These are phyloP conservation scores for Metaphire vulgaris DNA, from an alignment of 1,140 invertebrate species.

Conservation along the genomic window DNA sequence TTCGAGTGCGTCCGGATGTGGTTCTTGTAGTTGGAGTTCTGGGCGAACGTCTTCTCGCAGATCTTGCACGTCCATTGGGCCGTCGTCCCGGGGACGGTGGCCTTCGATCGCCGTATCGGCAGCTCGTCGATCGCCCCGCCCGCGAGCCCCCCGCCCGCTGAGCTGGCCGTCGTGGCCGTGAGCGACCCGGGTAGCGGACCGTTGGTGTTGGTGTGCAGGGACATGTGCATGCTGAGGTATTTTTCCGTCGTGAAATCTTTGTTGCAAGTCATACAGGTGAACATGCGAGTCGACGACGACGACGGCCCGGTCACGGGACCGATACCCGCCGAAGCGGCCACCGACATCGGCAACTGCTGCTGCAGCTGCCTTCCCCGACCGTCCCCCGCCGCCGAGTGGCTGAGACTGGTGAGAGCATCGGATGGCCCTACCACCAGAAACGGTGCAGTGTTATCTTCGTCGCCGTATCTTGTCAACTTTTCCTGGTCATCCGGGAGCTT, in stretches of 20 bases:
- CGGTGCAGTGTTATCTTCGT: neutral
- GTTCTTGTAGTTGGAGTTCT: constrained; percentile 24
- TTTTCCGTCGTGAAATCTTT: constrained; percentile 19
- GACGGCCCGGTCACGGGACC: neutral
- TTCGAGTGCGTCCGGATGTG: constrained; percentile 21
- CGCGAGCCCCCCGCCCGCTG: neutral
- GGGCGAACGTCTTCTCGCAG: constrained; percentile 19
- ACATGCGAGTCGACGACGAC: neutral
- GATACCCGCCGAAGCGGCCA: neutral
- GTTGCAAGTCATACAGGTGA: neutral
- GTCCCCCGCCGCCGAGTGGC: no score
- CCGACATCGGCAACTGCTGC: neutral
- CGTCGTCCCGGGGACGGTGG: neutral
- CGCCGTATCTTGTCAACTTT: neutral
- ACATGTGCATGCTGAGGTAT: constrained; percentile 21
- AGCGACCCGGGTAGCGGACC: no score
- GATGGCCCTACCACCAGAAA: neutral
- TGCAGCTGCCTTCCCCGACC: neutral
- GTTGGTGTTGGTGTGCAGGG: neutral
- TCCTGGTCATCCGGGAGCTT: neutral
- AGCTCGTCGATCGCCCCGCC: neutral
- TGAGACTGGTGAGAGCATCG: neutral
- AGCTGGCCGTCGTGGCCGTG: no score
- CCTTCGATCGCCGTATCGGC: neutral
- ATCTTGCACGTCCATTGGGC: constrained; percentile 15